These are phyloP conservation scores for Puffinus mauretanicus DNA, from an alignment of 2,113 vertebrate species.

Conservation along the genomic window DNA sequence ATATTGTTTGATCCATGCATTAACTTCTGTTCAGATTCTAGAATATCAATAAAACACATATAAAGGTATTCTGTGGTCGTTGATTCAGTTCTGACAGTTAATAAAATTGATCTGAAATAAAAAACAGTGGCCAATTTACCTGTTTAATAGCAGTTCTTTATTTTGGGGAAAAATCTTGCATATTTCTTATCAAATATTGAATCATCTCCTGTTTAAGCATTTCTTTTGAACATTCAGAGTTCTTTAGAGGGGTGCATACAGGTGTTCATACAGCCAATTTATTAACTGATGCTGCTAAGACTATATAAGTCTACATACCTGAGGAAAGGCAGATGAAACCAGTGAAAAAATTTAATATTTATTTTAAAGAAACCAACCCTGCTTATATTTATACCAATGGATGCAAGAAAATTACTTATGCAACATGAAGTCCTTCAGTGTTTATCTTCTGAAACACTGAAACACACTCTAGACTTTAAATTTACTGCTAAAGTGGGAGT, in stretches of 20 bases:
- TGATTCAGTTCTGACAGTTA: neutral
- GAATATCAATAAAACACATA: neutral
- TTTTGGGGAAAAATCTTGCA: neutral
- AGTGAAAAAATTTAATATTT: neutral
- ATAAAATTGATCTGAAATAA: neutral
- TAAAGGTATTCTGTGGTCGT: neutral
- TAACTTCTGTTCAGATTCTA: neutral
- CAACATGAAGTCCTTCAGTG: neutral
- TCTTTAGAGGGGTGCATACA: neutral
- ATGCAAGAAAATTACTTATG: neutral
- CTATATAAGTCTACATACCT: neutral
- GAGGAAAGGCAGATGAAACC: neutral
- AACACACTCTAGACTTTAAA: neutral
- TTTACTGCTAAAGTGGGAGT: neutral
- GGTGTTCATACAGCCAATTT: neutral
- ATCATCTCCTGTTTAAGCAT: neutral
- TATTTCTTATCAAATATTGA: neutral
- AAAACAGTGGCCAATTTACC: neutral
- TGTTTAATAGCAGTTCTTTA: neutral
- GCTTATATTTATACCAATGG: neutral
- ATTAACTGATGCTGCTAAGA: neutral
- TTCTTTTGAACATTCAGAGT: neutral
- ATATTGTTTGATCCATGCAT: neutral
- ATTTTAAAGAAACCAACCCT: neutral
- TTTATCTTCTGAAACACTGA: neutral